These are phyloP conservation scores for Sarotherodon lohbergeri DNA, from an alignment of 2,113 vertebrate species.

Conservation along the genomic window DNA sequence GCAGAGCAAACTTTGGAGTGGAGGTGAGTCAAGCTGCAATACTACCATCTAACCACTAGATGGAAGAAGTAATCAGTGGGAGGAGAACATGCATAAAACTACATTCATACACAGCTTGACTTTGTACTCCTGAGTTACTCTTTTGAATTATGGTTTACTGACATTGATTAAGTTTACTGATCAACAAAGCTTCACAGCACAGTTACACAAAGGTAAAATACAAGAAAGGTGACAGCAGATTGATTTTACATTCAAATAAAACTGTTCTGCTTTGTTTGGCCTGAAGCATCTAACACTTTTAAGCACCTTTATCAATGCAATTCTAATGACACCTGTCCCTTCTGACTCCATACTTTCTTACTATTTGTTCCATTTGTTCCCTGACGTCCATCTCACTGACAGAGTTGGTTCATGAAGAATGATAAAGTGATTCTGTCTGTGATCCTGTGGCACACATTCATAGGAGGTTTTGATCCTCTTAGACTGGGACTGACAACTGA, in stretches of 20 bases:
- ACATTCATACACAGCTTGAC: background rate
- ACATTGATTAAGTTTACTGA: background rate
- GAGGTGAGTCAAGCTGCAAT: background rate
- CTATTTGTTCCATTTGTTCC: too few species aligned
- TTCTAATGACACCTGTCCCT: too few species aligned
- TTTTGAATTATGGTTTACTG: background rate
- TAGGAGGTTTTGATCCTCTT: background rate
- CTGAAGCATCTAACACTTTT: too few species aligned
- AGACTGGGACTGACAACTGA: background rate
- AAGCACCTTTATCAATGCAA: too few species aligned
- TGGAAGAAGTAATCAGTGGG: background rate
- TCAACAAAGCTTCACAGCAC: fast-evolving
- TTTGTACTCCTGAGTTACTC: background rate
- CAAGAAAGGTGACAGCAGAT: too few species aligned
- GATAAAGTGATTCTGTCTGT: background rate
- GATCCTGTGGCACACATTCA: background rate
- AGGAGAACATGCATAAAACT: background rate
- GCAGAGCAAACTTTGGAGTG: background rate
- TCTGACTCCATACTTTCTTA: fast-evolving
- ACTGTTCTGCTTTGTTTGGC: too few species aligned
- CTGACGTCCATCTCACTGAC: too few species aligned
- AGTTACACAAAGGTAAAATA: too few species aligned
- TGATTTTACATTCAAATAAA: too few species aligned
- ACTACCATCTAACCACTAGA: background rate
- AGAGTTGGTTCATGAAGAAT: background rate